Base-by-base conservation (phyloP, 2,797 vertebrate genomes). In the Oreortyx pictus region DNA sequence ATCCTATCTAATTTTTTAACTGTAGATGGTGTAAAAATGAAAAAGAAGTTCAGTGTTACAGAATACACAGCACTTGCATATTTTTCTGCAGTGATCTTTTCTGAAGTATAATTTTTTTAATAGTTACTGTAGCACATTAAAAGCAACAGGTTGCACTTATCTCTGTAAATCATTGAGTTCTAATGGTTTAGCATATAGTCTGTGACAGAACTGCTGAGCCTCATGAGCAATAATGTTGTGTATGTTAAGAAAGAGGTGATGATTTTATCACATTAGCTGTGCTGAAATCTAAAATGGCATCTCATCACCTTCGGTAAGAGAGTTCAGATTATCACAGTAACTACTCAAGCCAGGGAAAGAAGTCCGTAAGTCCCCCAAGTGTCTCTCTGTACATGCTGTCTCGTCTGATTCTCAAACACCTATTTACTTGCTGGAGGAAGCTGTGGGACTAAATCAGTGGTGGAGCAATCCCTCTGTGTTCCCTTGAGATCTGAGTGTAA, bases 1-100 rank as follows among this genome's bases (percentile, higher is more conserved):
- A 31, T 47, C 78, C 20, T 56, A 22, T 29, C n/a, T 47, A 14
- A 6, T 6, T 56, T 70, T 76, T 25, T 70, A 59, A 43, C 35
- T 56, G 17, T 17, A 74, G 12, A 3, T 24, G 13, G 31, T 12
- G 17, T 19, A 24, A 2, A 24, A 47, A 22, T 66, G 44, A 75
- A 65, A 54, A 14, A n/a, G 4, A 17, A 52, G 9, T 56, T 72
- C 13, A 70, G 5, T 11, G 14, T 50, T 25, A 50, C 3, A 29
- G 41, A 17, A 73, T 84, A 43, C 37, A 46, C 0, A 6, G 16
- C 31, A 67, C 18, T 47, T 43, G 14, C 0, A 1, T 43, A 10
- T 46, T 86, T 83, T 81, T 39, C 59, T 39, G 27, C 14, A 44
- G 25, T 27, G 73, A 20, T 14, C 8, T 89, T 88, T 86, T 29